Evolutionary conservation across 2,888 invertebrate species (phyloP).

Genomic region (Drosophila fungiperda): DNA sequence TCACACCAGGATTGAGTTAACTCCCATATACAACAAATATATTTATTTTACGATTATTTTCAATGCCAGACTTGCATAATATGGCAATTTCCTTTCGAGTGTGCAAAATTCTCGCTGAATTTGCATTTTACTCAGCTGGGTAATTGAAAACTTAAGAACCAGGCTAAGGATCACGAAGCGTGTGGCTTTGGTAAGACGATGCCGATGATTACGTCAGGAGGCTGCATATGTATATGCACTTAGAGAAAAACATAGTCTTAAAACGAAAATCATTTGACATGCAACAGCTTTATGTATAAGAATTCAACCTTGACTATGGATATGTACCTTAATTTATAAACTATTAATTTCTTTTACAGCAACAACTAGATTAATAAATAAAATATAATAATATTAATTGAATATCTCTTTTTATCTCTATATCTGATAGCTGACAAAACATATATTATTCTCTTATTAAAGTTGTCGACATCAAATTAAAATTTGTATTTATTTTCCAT

Average conservation of each 20-base stretch:
- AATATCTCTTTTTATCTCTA: neutral
- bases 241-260: neutral
- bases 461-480: neutral
- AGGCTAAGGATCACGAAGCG: constrained; percentile 1
- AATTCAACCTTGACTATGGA: neutral
- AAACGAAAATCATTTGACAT: neutral
- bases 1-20: neutral
- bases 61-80: constrained; percentile 1
- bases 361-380: neutral
- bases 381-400: neutral
- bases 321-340: neutral
- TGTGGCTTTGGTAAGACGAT: constrained; percentile 21
- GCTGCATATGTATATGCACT: neutral
- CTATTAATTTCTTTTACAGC: neutral
- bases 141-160: constrained; percentile 2
- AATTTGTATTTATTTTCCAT: neutral
- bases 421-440: neutral
- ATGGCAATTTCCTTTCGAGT: constrained; percentile 1
- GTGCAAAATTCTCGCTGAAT: neutral
- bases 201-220: constrained; percentile 2
- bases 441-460: neutral
- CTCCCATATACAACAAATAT: neutral
- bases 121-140: constrained; percentile 2
- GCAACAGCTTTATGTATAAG: neutral
- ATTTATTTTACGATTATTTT: neutral